A percentile compares a stretch with the other conserved stretches of the same genome.
phyloP scores from a whole-genome alignment of 2,797 vertebrate species.

The Chiloscyllium punctatum region DNA sequence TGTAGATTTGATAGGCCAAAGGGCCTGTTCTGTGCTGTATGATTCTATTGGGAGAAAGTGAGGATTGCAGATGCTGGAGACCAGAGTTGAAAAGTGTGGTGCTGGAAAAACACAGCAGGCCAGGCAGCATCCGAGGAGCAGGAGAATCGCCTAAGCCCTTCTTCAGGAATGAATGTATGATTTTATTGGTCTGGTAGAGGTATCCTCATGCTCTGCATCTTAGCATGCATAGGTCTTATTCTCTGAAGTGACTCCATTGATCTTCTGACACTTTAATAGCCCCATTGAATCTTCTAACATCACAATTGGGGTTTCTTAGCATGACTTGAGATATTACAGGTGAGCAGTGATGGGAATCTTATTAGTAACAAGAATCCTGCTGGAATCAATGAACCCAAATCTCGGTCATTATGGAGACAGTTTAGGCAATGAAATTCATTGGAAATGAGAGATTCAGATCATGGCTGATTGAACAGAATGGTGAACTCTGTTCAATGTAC shows the following conservation, averaged over 20 bases:
- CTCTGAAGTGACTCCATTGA: neutral
- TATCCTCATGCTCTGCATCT: neutral
- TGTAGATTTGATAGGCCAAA: too few relatives aligned
- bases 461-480: neutral
- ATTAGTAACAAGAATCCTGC: neutral
- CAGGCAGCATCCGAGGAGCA: too few relatives aligned
- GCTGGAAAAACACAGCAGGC: too few relatives aligned
- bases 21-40: too few relatives aligned
- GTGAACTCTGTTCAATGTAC: neutral
- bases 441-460: neutral
- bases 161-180: too few relatives aligned
- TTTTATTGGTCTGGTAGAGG: neutral
- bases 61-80: too few relatives aligned
- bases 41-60: too few relatives aligned
- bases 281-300: neutral
- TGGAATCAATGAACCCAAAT: too few relatives aligned
- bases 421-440: neutral
- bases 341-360: neutral
- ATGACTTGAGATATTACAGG: neutral
- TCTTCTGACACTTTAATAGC: neutral
- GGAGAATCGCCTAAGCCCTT: too few relatives aligned
- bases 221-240: neutral
- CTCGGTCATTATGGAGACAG: neutral
- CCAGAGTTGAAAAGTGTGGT: too few relatives aligned
- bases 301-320: neutral